Base-by-base conservation (phyloP, 2,888 invertebrate genomes). In the Aleiodes testaceus region DNA sequence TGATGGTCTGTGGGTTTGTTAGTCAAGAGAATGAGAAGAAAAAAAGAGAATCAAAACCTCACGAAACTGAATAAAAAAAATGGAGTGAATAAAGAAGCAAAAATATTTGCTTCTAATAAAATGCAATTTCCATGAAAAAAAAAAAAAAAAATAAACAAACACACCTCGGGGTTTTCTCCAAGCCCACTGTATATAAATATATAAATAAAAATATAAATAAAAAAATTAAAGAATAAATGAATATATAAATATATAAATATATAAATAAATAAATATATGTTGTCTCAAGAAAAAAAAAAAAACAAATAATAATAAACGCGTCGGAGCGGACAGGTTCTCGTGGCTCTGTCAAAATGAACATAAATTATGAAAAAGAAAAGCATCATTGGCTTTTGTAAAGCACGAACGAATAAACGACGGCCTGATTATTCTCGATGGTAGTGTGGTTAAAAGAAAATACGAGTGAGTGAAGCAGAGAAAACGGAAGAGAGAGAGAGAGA, bases 171-270 rank as follows among this genome's bases (percentile, higher is more conserved):
- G 36, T 78, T 75, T 73, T 26, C 26, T 71, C 69, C 69, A 75
- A 73, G 79, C 80, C 79, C 80, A 79, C 80, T 82, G 83, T 86
- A 84, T 80, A 86, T 84, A 86, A 83, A 83, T 83, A 85, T 86
- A 85, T 44, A 26, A 26, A 26, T 85, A 86, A 82, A 86, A 84
- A 76, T 69, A 73, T 50, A 68, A 53, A 65, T 18, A 65, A 72
- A 63, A 53, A 50, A 70, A 70, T 45, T 26, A 26, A 26, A 26
- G 45, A 67, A 74, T 61, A 70, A 66, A 83, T 77, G 79, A 70
- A 61, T 66, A 69, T 44, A 61, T 61, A 44, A 61, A 69, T 52
- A 72, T 66, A 69, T 44, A 18, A 44, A 61, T 44, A 66, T 59
- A 72, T 73, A 76, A 47, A 78, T 73, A 77, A 65, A 74, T 63